A percentile compares a stretch with the other conserved stretches of the same genome.
Conservation (phyloP, 2,113 vertebrate genomes). For the Chlorodrepanis virens region DNA sequence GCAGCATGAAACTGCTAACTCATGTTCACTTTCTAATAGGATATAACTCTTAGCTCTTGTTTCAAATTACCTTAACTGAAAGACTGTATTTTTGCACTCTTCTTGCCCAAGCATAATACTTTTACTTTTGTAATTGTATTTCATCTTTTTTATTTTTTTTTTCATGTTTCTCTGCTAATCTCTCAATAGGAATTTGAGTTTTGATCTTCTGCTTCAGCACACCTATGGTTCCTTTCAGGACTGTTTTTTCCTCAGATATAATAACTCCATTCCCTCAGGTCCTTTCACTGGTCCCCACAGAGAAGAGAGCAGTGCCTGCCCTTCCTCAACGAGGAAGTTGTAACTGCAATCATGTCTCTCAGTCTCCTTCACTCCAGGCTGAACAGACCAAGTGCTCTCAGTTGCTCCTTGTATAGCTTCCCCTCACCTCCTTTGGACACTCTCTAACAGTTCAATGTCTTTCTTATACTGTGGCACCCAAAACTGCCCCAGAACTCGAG, state of each 20-base stretch:
- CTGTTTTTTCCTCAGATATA: not conserved
- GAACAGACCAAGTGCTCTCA: not conserved
- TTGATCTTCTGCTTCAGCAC: not conserved
- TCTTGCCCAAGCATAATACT: not conserved
- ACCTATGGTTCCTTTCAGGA: not conserved
- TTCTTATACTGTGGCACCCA: not conserved
- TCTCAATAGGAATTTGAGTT: not conserved
- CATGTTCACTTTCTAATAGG: not conserved
- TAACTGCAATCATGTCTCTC: not conserved
- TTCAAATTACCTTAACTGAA: not conserved
- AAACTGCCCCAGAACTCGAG: rapidly evolving
- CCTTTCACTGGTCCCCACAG: not conserved
- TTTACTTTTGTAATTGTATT: not conserved
- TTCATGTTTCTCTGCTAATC: not conserved
- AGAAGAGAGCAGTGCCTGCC: not conserved
- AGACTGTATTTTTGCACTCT: not conserved
- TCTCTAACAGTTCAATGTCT: rapidly evolving
- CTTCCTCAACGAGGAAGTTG: rapidly evolving
- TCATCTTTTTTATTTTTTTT: not conserved
- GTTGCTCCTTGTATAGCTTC: rapidly evolving
- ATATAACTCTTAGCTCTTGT: not conserved
- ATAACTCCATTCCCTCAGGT: not conserved
- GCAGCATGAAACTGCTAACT: not conserved
- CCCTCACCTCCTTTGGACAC: not conserved
- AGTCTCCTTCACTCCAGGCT: not conserved